Conservation (phyloP, 2,113 vertebrate species). For the Centropristis striata region DNA sequence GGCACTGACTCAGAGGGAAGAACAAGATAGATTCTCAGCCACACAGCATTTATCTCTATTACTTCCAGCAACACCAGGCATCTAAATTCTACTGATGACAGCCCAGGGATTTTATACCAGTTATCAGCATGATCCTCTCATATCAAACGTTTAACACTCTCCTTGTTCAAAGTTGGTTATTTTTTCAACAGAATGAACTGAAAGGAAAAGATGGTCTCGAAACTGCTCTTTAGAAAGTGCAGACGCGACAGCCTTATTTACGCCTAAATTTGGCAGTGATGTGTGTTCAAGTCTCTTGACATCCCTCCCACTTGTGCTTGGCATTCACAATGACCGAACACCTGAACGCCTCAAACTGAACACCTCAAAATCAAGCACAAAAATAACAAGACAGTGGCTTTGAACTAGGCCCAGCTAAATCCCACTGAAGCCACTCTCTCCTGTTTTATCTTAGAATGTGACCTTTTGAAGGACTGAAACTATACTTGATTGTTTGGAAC, state of each 20-base stretch:
- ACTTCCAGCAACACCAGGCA: constrained; percentile 68
- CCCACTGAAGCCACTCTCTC: constrained; percentile 23
- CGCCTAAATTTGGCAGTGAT: constrained; percentile 32
- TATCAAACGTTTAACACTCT: constrained; percentile 63
- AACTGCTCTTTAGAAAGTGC: constrained; percentile 27
- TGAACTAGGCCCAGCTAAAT: constrained; percentile 10
- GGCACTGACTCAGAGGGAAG: constrained; percentile 52
- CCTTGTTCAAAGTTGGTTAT: constrained; percentile 49
- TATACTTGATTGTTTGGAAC: not conserved
- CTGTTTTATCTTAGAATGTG: not conserved
- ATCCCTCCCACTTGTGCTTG: constrained; percentile 4
- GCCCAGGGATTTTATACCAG: constrained; percentile 53
- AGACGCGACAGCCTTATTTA: constrained; percentile 20
- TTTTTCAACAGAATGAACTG: constrained; percentile 34
- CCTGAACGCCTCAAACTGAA: not conserved
- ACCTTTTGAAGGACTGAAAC: constrained; percentile 20
- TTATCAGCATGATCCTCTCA: constrained; percentile 64
- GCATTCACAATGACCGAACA: constrained; percentile 10
- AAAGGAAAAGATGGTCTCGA: constrained; percentile 18
- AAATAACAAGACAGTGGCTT: constrained; percentile 23
- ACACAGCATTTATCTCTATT: constrained; percentile 72
- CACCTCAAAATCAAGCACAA: not conserved
- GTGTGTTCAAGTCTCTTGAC: constrained; percentile 13
- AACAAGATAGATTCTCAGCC: constrained; percentile 70
- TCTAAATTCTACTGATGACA: constrained; percentile 72